Evolutionary conservation across 1,140 invertebrate genomes (phyloP).

Genomic region (Hypothenemus hampei): DNA sequence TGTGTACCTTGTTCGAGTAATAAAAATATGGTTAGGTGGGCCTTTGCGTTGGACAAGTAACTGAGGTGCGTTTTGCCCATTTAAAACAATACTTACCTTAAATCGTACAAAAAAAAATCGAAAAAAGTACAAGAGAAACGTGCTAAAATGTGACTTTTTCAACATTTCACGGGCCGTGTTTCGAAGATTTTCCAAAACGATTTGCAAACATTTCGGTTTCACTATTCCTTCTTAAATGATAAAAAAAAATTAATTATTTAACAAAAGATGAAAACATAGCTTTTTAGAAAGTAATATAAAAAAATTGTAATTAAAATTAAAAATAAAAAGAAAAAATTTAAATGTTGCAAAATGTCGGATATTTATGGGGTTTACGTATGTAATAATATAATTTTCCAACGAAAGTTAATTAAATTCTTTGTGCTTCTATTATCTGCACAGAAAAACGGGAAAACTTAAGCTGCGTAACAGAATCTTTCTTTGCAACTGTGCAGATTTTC

Average conservation of each 20-base stretch:
- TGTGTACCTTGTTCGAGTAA: conserved; percentile 35
- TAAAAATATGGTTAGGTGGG: conserved; percentile 14
- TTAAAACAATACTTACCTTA: too few species aligned
- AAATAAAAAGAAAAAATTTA: conserved; percentile 30
- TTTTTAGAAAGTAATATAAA: conserved; percentile 33
- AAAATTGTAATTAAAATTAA: conserved; percentile 32
- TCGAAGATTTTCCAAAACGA: conserved; percentile 23
- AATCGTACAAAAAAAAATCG: conserved; percentile 16
- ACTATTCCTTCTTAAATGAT: conserved; percentile 10
- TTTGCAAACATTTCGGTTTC: conserved; percentile 30
- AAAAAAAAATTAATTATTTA: conserved; percentile 18
- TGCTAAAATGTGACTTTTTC: conserved; percentile 4
- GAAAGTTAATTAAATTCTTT: too few species aligned
- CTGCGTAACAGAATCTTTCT: not conserved
- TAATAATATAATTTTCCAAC: too few species aligned
- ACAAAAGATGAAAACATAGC: conserved; percentile 33
- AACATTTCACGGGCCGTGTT: too few species aligned
- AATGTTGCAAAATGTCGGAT: conserved; percentile 34
- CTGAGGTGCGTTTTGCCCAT: too few species aligned
- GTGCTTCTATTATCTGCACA: too few species aligned
- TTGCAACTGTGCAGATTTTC: not conserved
- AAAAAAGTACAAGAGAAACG: too few species aligned
- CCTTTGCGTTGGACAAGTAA: too few species aligned
- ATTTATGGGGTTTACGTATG: conserved; percentile 32
- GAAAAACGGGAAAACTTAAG: not conserved